Evolutionary conservation across 2,113 vertebrate species (phyloP), one percentile per base, ranked within the genome.

Genomic region (Corvus moneduloides): DNA sequence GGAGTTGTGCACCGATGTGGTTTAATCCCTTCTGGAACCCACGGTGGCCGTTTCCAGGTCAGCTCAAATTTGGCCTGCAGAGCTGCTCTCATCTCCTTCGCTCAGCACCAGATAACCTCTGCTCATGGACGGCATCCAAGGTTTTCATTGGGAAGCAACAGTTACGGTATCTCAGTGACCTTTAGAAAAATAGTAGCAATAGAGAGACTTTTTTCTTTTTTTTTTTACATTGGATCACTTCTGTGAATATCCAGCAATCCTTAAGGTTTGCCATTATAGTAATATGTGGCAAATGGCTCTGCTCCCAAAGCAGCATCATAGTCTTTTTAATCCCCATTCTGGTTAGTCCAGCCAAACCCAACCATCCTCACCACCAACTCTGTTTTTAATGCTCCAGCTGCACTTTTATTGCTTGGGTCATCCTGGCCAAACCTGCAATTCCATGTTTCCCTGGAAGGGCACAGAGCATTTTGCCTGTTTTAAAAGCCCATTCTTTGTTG

Each of bases 321-420:
- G 39, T 61, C 59, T 56, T 62, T 88, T 46, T 39, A 52, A 63
- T 76, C 90, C 61, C 27, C 55, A 26, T 18, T 27, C 55, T 1
- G 0, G n/a, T 43, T 3, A 80, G 17, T 26, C 75, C 74, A 81
- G 87, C 51, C 91, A 95, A 94, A 83, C 48, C 71, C 81, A 87
- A n/a, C 84, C 69, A 18, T 16, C 85, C 56, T 88, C 35, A 72
- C 79, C 64, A 90, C 93, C 64, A 51, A 16, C 80, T 68, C 43
- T 30, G 54, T 5, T 74, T 91, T 64, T 59, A 95, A 71, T 41
- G 82, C 52, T 89, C 76, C 95, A 96, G 94, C 85, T 96, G 93
- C 85, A 93, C 85, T 96, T 94, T 79, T 69, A 89, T 39, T 71
- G 24, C 62, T 86, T 15, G 68, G 79, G 82, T 77, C 44, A 23